A percentile compares a stretch with the other conserved stretches of the same genome.
Conservation (phyloP, 2,113 vertebrate genomes). For the Perognathus longimembris region DNA sequence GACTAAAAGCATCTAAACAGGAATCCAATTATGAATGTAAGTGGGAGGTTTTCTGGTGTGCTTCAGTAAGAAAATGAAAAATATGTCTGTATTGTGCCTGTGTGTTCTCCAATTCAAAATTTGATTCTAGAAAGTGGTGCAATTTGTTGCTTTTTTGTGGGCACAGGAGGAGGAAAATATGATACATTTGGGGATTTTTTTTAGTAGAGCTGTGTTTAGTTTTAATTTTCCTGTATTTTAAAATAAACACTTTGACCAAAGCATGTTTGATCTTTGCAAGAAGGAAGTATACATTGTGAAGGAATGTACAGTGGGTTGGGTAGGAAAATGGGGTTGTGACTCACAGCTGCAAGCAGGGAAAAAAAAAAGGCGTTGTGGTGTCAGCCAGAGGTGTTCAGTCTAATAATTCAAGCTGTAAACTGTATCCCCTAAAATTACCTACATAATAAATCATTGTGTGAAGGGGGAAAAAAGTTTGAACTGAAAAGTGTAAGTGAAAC, state of each 20-base stretch:
- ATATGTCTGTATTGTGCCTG: constrained; percentile 12
- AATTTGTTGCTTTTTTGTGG: constrained; percentile 74
- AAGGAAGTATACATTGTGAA: constrained; percentile 88
- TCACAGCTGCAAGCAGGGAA: constrained; percentile 88
- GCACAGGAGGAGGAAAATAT: constrained; percentile 78
- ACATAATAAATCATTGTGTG: constrained; percentile 87
- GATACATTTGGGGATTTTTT: constrained; percentile 77
- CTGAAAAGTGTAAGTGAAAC: constrained; percentile 78
- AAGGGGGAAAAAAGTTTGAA: constrained; percentile 81
- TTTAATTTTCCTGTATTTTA: constrained; percentile 88
- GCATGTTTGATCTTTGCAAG: constrained; percentile 87
- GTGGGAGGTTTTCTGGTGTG: constrained; percentile 63
- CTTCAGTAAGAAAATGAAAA: constrained; percentile 69
- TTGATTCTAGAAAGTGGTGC: constrained; percentile 70
- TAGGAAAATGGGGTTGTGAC: constrained; percentile 87
- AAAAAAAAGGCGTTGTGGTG: constrained; percentile 87
- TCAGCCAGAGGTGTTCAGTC: constrained; percentile 90
- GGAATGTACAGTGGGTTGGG: constrained; percentile 85
- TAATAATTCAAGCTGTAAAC: constrained; percentile 91
- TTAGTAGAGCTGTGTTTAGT: constrained; percentile 82
- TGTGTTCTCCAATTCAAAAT: constrained; percentile 66
- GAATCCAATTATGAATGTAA: constrained; percentile 72
- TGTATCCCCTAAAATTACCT: constrained; percentile 89
- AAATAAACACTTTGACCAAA: constrained; percentile 84
- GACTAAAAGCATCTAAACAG: constrained; percentile 52